Conservation (phyloP, 2,113 vertebrate species). For the Barnardius zonarius region DNA sequence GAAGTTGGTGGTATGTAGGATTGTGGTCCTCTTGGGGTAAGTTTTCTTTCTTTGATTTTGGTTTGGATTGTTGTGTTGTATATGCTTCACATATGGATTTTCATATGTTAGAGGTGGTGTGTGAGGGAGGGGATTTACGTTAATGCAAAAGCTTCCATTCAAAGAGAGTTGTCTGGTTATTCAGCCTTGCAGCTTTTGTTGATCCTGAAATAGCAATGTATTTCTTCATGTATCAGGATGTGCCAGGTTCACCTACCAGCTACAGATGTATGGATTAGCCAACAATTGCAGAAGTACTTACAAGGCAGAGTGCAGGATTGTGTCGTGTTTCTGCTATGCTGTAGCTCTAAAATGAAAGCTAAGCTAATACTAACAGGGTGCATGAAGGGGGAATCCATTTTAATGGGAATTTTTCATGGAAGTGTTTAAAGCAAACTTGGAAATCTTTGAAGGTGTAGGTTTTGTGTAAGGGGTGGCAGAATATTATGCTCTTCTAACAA, state of each 20-base stretch:
- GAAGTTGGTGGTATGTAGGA: rapidly evolving
- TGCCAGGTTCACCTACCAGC: background rate
- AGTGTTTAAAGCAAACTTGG: background rate
- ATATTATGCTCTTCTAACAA: conserved; percentile 3
- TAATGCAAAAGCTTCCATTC: background rate
- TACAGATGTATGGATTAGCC: background rate
- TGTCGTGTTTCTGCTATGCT: background rate
- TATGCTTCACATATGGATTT: background rate
- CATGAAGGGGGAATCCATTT: background rate
- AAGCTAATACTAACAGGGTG: background rate
- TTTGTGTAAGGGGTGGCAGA: background rate
- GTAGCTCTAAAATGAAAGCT: background rate
- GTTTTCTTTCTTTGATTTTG: background rate
- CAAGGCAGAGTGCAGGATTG: background rate
- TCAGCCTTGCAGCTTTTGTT: background rate
- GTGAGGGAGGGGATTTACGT: rapidly evolving
- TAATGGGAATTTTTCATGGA: background rate
- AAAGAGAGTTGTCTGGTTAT: background rate
- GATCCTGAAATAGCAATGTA: background rate
- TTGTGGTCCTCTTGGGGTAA: background rate
- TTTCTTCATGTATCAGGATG: background rate
- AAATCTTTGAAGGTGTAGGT: conserved; percentile 13
- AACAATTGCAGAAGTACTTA: background rate
- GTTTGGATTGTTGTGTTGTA: background rate
- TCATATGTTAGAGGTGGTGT: background rate